Conservation (phyloP, 2,888 invertebrate species). For the Smittia aterrima region DNA sequence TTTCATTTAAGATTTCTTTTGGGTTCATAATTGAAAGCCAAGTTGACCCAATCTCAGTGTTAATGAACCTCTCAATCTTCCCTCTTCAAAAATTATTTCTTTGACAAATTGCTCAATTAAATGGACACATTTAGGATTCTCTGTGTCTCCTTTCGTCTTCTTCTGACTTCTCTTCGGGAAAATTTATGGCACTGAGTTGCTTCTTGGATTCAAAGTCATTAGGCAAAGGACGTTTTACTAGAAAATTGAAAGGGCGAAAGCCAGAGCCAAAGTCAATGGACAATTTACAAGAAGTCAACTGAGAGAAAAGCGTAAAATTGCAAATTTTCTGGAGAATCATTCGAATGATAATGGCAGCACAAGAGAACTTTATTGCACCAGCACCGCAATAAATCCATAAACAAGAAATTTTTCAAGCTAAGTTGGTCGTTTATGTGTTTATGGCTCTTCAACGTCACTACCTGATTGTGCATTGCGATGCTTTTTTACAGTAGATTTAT, state of each 20-base stretch:
- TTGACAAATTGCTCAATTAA: slow-evolving; percentile 26
- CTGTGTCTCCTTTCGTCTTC: background rate
- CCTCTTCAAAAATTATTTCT: background rate
- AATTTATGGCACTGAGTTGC: slow-evolving; percentile 17
- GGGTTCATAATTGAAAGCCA: too few relatives aligned
- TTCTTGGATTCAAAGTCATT: background rate
- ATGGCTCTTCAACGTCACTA: background rate
- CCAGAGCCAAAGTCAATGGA: background rate
- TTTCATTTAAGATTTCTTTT: too few relatives aligned
- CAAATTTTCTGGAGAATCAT: slow-evolving; percentile 40
- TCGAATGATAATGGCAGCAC: slow-evolving; percentile 7
- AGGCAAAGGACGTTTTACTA: background rate
- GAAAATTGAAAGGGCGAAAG: too few relatives aligned
- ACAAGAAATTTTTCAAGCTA: slow-evolving; percentile 11
- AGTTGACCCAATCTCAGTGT: background rate
- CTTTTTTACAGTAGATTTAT: slow-evolving; percentile 13
- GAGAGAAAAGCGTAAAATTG: slow-evolving; percentile 32
- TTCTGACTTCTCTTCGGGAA: background rate
- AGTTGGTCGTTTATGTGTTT: background rate
- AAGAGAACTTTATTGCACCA: slow-evolving; percentile 24
- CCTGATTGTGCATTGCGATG: slow-evolving; percentile 3
- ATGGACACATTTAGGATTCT: slow-evolving; percentile 7
- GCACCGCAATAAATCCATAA: slow-evolving; percentile 25
- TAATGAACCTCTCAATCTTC: slow-evolving; percentile 15
- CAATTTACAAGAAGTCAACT: slow-evolving; percentile 18